phyloP scores from a whole-genome alignment of 2,113 vertebrate genomes.

The Trinectes maculatus region DNA sequence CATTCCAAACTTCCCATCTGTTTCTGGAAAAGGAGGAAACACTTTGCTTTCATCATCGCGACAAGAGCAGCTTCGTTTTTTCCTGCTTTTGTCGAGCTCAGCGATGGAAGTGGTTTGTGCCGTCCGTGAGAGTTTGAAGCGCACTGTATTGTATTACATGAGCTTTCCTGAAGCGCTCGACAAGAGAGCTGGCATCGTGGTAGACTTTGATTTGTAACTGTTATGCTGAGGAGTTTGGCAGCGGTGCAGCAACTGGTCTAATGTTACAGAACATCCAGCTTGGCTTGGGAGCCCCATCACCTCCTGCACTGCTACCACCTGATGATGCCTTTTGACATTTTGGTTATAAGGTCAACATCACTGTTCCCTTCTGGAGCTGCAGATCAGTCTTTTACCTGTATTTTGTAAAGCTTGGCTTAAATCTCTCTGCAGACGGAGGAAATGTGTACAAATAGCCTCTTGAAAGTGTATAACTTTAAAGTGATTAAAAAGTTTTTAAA shows the following conservation, averaged over 20 bases:
- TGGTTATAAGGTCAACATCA: conserved; percentile 90
- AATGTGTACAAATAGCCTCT: background rate
- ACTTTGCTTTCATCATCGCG: conserved; percentile 34
- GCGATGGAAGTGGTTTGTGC: conserved; percentile 12
- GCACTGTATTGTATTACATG: conserved; percentile 32
- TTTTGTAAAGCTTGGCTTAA: conserved; percentile 86
- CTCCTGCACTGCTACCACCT: conserved; percentile 64
- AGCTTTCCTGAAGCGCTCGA: conserved; percentile 18
- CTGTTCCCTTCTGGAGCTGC: conserved; percentile 83
- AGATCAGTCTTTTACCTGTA: conserved; percentile 85
- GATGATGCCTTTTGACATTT: conserved; percentile 86
- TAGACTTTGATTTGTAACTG: conserved; percentile 13
- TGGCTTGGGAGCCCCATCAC: background rate
- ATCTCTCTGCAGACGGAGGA: conserved; percentile 78
- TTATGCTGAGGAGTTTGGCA: conserved; percentile 30
- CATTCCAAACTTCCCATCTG: conserved; percentile 31
- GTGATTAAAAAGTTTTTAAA: background rate
- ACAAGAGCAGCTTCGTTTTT: conserved; percentile 17
- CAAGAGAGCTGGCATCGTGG: conserved; percentile 31
- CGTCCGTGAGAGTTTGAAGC: conserved; percentile 17
- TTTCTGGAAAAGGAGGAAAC: conserved; percentile 38
- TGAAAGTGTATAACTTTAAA: background rate
- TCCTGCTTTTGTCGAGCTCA: conserved; percentile 9
- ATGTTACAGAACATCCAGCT: conserved; percentile 14
- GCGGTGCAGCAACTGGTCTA: background rate